Evolutionary conservation across 2,113 vertebrate genomes (phyloP).

Genomic region (Macrotus californicus): DNA sequence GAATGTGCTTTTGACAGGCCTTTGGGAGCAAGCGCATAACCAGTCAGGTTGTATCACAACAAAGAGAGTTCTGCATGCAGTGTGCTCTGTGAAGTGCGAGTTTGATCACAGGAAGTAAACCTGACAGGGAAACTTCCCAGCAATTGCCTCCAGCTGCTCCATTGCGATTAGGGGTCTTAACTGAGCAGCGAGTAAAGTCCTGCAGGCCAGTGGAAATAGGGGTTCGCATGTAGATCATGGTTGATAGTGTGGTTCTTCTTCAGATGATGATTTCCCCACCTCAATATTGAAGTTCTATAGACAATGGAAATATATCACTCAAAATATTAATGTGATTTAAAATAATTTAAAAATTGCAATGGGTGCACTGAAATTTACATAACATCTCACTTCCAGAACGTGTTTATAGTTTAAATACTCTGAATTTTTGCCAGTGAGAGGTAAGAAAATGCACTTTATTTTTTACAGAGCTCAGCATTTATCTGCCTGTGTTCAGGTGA

Average conservation of each 20-base stretch:
- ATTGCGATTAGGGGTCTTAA: not conserved
- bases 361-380: not conserved
- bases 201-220: not conserved
- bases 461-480: not conserved
- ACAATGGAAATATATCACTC: not conserved
- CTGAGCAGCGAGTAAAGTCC: not conserved
- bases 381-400: not conserved
- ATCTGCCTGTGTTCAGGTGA: not conserved
- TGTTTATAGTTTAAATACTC: not conserved
- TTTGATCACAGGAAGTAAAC: slow-evolving; percentile 22
- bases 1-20: slow-evolving; percentile 1
- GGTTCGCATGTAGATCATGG: not conserved
- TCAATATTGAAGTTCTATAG: not conserved
- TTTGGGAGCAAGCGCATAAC: not conserved
- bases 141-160: not conserved
- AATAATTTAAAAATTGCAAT: not conserved
- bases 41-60: not conserved
- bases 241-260: not conserved
- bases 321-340: not conserved
- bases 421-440: not conserved
- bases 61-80: not conserved
- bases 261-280: not conserved
- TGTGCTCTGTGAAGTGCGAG: not conserved
- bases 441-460: not conserved
- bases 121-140: not conserved